phyloP scores from a whole-genome alignment of 1,140 invertebrate genomes.

The Acyrthosiphon pisum region DNA sequence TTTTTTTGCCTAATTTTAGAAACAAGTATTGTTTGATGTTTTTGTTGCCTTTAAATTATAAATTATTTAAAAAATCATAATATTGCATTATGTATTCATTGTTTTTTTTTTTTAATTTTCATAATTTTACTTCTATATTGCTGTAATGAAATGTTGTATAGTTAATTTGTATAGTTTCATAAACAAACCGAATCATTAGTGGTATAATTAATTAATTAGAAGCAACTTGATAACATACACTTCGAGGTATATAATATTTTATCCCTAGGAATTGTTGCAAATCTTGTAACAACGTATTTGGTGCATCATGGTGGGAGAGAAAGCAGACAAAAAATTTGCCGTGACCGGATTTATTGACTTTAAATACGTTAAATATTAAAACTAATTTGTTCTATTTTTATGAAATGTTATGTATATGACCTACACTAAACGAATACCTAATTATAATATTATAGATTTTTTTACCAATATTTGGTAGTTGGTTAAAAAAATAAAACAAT shows the following conservation, averaged over 20 bases:
- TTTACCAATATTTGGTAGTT: constrained; percentile 36
- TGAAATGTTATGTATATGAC: constrained; percentile 20
- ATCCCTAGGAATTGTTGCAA: background rate
- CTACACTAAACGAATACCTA: background rate
- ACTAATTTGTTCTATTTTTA: constrained; percentile 43
- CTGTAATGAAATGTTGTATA: constrained; percentile 23
- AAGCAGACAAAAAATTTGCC: background rate
- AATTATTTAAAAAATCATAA: constrained; percentile 54
- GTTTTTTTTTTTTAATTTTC: constrained; percentile 16
- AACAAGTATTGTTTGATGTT: constrained; percentile 55
- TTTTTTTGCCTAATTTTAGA: constrained; percentile 52
- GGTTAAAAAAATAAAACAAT: constrained; percentile 42
- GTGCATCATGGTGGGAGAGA: constrained; percentile 37
- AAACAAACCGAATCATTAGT: constrained; percentile 17
- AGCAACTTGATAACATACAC: background rate
- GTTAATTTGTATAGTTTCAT: constrained; percentile 27
- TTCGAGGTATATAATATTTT: background rate
- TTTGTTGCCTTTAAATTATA: constrained; percentile 54
- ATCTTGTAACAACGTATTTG: background rate
- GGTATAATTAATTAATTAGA: constrained; percentile 16
- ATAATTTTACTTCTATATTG: constrained; percentile 3
- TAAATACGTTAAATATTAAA: constrained; percentile 30
- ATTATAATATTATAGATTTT: constrained; percentile 25
- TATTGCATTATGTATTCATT: constrained; percentile 36
- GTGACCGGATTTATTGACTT: constrained; percentile 15